These are phyloP conservation scores for Epicampocera succincta DNA, from an alignment of 2,888 invertebrate species.

Conservation along the genomic window DNA sequence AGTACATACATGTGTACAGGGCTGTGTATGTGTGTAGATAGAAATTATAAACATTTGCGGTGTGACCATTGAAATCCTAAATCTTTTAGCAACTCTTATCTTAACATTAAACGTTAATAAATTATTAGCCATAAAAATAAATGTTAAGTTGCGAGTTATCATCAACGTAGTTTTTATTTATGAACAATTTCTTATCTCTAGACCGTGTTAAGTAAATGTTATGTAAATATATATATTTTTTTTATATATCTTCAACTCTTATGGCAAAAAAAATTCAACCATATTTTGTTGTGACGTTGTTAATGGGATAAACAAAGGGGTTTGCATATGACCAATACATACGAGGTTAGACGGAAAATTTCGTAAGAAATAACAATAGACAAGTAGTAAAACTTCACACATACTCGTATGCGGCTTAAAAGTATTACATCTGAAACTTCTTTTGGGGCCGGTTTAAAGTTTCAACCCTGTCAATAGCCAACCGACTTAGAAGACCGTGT, in stretches of 20 bases:
- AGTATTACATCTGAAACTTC: too few relatives aligned
- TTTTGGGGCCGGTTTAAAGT: too few relatives aligned
- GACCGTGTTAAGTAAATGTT: slow-evolving; percentile 59
- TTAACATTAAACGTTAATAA: slow-evolving; percentile 52
- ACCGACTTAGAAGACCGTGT: too few relatives aligned
- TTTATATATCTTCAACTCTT: neutral
- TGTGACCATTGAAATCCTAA: slow-evolving; percentile 24
- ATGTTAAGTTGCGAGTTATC: slow-evolving; percentile 28
- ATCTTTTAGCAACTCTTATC: slow-evolving; percentile 29
- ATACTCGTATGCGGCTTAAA: too few relatives aligned
- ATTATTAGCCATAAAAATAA: slow-evolving; percentile 54
- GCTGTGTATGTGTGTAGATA: neutral
- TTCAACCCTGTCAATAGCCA: too few relatives aligned
- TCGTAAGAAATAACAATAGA: neutral
- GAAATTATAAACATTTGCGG: neutral
- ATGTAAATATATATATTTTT: slow-evolving; percentile 37
- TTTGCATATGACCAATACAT: neutral
- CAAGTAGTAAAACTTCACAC: too few relatives aligned
- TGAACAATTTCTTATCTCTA: slow-evolving; percentile 51
- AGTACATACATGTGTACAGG: too few relatives aligned
- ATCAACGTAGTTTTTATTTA: slow-evolving; percentile 17
- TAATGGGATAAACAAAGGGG: slow-evolving; percentile 54
- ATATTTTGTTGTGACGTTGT: slow-evolving; percentile 55
- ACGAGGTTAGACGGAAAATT: neutral
- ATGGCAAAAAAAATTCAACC: slow-evolving; percentile 46